phyloP scores from a whole-genome alignment of 2,888 invertebrate species.

The Sylvicola cinctus region DNA sequence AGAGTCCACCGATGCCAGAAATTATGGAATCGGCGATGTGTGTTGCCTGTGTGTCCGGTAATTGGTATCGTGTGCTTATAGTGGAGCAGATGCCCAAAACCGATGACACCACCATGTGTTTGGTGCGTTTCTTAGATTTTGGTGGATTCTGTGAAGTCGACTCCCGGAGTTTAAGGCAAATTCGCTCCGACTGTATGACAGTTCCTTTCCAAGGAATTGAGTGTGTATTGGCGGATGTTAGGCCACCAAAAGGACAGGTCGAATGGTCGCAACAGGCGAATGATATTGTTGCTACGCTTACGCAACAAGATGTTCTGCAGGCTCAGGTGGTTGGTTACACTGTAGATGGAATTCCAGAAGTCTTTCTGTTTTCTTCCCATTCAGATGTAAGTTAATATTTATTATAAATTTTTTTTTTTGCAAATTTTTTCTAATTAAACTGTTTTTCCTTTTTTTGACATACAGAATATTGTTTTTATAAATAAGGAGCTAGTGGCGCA shows the following conservation, averaged over 20 bases:
- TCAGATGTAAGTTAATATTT: conserved; percentile 37
- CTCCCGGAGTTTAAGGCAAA: conserved; percentile 65
- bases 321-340: conserved; percentile 76
- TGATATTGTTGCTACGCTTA: conserved; percentile 55
- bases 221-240: conserved; percentile 77
- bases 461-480: conserved; percentile 60
- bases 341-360: conserved; percentile 55
- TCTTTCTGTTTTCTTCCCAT: conserved; percentile 59
- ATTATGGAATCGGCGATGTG: conserved; percentile 66
- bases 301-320: conserved; percentile 65
- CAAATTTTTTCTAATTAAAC: background rate
- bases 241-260: conserved; percentile 32
- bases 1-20: conserved; percentile 60
- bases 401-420: background rate
- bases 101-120: conserved; percentile 41
- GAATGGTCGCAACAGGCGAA: conserved; percentile 63
- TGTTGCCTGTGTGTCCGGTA: conserved; percentile 54
- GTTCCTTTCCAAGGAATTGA: conserved; percentile 96
- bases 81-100: conserved; percentile 35
- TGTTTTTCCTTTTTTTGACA: no score
- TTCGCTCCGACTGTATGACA: conserved; percentile 79
- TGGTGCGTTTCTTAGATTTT: conserved; percentile 82
- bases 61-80: conserved; percentile 82
- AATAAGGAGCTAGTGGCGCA: conserved; percentile 72
- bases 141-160: conserved; percentile 77